These are phyloP conservation scores for Lampris incognitus DNA, from an alignment of 2,113 vertebrate genomes.

Conservation along the genomic window DNA sequence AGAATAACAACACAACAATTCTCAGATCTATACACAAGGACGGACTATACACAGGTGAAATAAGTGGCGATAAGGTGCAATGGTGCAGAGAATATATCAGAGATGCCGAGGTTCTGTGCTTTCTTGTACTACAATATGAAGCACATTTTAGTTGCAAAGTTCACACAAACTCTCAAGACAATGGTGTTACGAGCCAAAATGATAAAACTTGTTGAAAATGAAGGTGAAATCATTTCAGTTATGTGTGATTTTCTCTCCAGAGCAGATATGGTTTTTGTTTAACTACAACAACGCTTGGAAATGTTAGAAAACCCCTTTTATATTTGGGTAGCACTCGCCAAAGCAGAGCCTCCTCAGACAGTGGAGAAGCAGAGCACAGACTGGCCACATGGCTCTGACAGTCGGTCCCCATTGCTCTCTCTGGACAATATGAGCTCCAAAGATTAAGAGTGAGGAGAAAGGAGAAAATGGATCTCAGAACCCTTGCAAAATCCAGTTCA, in stretches of 20 bases:
- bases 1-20: too few species aligned
- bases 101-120: too few species aligned
- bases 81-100: too few species aligned
- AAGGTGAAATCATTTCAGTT: too few species aligned
- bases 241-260: neutral
- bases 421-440: conserved; percentile 36
- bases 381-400: neutral
- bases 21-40: too few species aligned
- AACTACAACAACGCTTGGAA: conserved; percentile 11
- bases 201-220: too few species aligned
- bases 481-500: neutral
- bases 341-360: neutral
- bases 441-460: conserved; percentile 20
- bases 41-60: too few species aligned
- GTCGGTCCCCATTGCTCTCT: conserved; percentile 17
- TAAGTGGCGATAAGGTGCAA: too few species aligned
- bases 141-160: too few species aligned
- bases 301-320: conserved; percentile 19
- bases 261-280: conserved; percentile 18
- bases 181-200: too few species aligned
- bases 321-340: conserved; percentile 5
- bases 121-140: too few species aligned
- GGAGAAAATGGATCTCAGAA: neutral
- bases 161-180: too few species aligned
- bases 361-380: neutral